A percentile compares a stretch with the other conserved stretches of the same genome.
These are phyloP conservation scores for Coronaproctus castanopsis DNA, from an alignment of 2,888 invertebrate genomes.

Conservation along the genomic window DNA sequence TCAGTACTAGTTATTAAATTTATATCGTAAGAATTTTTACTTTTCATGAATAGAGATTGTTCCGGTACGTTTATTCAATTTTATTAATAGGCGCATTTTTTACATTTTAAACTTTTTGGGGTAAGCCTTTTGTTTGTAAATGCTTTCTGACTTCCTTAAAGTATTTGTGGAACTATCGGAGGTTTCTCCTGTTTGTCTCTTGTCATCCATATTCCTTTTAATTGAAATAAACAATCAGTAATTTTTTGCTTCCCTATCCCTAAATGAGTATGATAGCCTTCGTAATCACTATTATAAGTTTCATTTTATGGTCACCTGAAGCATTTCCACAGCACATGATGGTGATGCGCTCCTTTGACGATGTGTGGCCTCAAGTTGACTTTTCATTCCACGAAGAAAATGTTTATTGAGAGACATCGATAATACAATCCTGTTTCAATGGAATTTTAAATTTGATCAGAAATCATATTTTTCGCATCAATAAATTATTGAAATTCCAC, in stretches of 20 bases:
- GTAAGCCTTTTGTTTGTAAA: neutral
- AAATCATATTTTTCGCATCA: neutral
- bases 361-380: neutral
- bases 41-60: too few relatives aligned
- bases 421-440: neutral
- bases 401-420: neutral
- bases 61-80: too few relatives aligned
- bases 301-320: neutral
- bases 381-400: neutral
- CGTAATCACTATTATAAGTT: neutral
- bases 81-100: too few relatives aligned
- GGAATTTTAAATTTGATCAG: neutral
- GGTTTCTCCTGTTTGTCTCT: neutral
- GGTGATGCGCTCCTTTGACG: neutral
- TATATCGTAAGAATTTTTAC: too few relatives aligned
- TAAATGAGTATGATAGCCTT: neutral
- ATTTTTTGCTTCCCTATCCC: neutral
- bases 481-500: neutral
- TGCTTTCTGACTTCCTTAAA: neutral
- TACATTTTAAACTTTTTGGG: too few relatives aligned
- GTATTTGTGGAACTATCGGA: neutral
- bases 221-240: neutral
- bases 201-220: neutral
- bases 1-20: too few relatives aligned
- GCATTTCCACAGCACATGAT: neutral